A percentile compares a stretch with the other conserved stretches of the same genome.
Conservation (phyloP, 2,888 invertebrate species). For the Polyommatus icarus region DNA sequence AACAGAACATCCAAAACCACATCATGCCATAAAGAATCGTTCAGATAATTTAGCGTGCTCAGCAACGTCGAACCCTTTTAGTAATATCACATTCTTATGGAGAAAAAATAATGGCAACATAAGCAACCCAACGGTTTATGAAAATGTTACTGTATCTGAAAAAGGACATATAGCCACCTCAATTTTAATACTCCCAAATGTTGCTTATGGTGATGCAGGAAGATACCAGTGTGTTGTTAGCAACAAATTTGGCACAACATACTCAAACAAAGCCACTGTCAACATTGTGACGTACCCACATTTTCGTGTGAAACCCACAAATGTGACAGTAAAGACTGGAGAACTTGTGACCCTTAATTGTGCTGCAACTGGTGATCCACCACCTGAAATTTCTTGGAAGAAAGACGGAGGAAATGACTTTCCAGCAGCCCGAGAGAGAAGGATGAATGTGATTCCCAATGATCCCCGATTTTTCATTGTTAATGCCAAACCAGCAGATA, state of each 20-base stretch:
- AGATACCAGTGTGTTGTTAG: constrained; percentile 96
- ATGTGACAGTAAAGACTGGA: constrained; percentile 91
- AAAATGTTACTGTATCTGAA: constrained; percentile 69
- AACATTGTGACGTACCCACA: constrained; percentile 93
- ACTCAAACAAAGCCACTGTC: constrained; percentile 91
- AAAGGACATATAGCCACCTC: constrained; percentile 85
- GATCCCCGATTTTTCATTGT: constrained; percentile 96
- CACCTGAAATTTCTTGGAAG: constrained; percentile 93
- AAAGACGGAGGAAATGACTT: constrained; percentile 97
- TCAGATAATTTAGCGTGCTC: constrained; percentile 91
- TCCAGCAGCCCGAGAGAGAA: constrained; percentile 94
- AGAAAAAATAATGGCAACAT: constrained; percentile 88
- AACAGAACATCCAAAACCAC: constrained; percentile 88
- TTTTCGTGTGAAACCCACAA: constrained; percentile 90
- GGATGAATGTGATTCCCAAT: constrained; percentile 95
- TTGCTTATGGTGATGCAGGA: constrained; percentile 90
- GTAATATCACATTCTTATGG: constrained; percentile 91
- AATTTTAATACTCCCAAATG: constrained; percentile 85
- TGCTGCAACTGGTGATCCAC: constrained; percentile 93
- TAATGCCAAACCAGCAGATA: constrained; percentile 93
- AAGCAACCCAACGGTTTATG: constrained; percentile 68
- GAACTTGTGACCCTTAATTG: constrained; percentile 94
- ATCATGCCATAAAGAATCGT: constrained; percentile 92
- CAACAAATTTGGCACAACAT: constrained; percentile 93
- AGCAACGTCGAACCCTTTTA: constrained; percentile 88